Evolutionary conservation across 2,797 vertebrate species (phyloP), one percentile per base, ranked within the genome.

Genomic region (Chromis chromis): DNA sequence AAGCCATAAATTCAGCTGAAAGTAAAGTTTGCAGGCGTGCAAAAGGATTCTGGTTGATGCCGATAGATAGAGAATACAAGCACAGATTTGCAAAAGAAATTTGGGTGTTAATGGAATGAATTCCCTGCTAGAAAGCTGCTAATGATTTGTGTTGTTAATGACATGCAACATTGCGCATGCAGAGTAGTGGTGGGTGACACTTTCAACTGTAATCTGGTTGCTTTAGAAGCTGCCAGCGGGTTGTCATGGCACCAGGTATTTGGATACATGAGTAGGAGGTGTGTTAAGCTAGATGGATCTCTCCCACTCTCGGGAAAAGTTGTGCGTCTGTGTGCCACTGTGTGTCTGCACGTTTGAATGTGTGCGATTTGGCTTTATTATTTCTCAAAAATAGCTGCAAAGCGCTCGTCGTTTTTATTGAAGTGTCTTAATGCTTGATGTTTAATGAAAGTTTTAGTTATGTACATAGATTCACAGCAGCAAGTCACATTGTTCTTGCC

Each of bases 181-280:
- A 50, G 46, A 25, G 19, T 46, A 12, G 50, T 42, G 61, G 55
- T 70, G 62, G 63, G 58, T 76, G 78, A 86, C 80, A 85, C 64
- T 66, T 59, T 53, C 65, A 63, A 54, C 68, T 27, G 48, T 66
- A 79, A 76, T 88, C 70, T 81, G 68, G 36, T 63, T 85, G 74
- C 79, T 74, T 78, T 57, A 49, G 73, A 69, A 88, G 79, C 83
- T 56, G 73, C 65, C 64, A 33, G 68, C 48, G 21, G 68, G 91
- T 94, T 94, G 92, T 94, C 92, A 93, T 94, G 93, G 90, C 86
- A 93, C 83, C 91, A 92, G 88, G 88, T 93, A 88, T 86, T 84
- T 78, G 76, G 85, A 86, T 76, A 22, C 76, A 84, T 61, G 88
- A 89, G 93, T 93, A 74, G 91, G 93, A 91, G 90, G 89, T 82